Evolutionary conservation across 1,140 invertebrate species (phyloP).

Genomic region (Forficula auricularia): DNA sequence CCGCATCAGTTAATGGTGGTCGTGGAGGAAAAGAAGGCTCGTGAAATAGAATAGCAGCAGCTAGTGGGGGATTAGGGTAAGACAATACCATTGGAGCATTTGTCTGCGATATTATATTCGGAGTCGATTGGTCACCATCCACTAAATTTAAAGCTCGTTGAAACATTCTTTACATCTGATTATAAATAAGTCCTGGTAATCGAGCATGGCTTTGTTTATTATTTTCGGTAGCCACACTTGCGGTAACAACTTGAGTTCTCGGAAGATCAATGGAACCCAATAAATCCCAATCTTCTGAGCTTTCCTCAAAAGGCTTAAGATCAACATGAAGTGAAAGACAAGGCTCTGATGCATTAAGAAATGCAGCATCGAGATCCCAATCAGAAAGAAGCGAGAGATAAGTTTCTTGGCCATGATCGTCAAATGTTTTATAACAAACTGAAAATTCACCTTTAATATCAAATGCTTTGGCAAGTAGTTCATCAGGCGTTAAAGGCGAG

Average conservation of each 20-base stretch:
- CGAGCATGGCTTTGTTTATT: conserved; percentile 27
- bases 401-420: conserved; percentile 75
- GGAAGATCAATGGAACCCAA: conserved; percentile 25
- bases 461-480: conserved; percentile 84
- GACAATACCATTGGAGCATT: conserved; percentile 5
- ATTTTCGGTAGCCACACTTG: conserved; percentile 12
- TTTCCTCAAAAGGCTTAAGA: conserved; percentile 69
- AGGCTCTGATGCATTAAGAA: conserved; percentile 70
- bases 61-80: conserved; percentile 9
- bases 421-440: conserved; percentile 70
- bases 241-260: conserved; percentile 19
- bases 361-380: conserved; percentile 93
- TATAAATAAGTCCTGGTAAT: conserved; percentile 68
- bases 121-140: conserved; percentile 41
- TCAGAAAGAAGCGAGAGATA: conserved; percentile 80
- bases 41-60: not conserved
- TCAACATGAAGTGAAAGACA: conserved; percentile 76
- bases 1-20: conserved; percentile 67
- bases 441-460: conserved; percentile 86
- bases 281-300: conserved; percentile 47
- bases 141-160: conserved; percentile 67
- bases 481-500: too few species aligned
- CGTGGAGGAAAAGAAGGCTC: conserved; percentile 41
- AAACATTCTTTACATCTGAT: conserved; percentile 72
- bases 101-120: conserved; percentile 10